These are phyloP conservation scores for Limulus polyphemus DNA, from an alignment of 2,888 invertebrate genomes.

Conservation along the genomic window DNA sequence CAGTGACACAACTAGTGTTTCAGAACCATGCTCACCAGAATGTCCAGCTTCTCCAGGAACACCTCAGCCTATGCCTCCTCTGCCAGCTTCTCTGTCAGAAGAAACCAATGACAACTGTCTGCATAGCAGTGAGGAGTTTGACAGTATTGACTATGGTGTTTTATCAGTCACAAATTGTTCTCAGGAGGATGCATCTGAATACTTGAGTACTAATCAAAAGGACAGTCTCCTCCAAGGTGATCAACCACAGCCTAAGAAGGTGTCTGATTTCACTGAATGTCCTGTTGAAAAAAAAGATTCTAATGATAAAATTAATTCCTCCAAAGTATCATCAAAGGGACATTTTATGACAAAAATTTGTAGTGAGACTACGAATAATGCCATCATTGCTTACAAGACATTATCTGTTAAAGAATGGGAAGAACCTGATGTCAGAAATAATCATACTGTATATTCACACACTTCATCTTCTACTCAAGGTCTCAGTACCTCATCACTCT, in stretches of 20 bases:
- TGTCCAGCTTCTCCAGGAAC: constrained; percentile 14
- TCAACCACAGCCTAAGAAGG: neutral
- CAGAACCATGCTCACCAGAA: constrained; percentile 19
- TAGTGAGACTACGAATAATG: neutral
- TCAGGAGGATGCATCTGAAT: too few species aligned
- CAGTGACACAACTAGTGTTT: constrained; percentile 20
- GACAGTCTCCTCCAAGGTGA: too few species aligned
- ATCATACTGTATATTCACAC: neutral
- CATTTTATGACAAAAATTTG: neutral
- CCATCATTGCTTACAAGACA: neutral
- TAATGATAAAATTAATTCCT: neutral
- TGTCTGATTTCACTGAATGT: neutral
- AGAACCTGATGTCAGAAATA: neutral
- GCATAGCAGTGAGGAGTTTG: neutral
- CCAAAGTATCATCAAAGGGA: too few species aligned
- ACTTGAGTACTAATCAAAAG: too few species aligned
- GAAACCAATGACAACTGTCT: neutral
- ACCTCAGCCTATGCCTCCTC: constrained; percentile 21
- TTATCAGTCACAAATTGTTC: too few species aligned
- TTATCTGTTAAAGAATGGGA: too few species aligned
- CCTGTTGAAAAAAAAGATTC: neutral
- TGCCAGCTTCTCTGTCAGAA: constrained; percentile 15
- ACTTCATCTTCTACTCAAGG: neutral
- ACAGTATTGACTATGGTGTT: neutral
- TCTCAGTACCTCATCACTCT: neutral